A percentile compares a stretch with the other conserved stretches of the same genome.
These are phyloP conservation scores for Stegodyphus dumicola DNA, from an alignment of 1,140 invertebrate genomes.

Conservation along the genomic window DNA sequence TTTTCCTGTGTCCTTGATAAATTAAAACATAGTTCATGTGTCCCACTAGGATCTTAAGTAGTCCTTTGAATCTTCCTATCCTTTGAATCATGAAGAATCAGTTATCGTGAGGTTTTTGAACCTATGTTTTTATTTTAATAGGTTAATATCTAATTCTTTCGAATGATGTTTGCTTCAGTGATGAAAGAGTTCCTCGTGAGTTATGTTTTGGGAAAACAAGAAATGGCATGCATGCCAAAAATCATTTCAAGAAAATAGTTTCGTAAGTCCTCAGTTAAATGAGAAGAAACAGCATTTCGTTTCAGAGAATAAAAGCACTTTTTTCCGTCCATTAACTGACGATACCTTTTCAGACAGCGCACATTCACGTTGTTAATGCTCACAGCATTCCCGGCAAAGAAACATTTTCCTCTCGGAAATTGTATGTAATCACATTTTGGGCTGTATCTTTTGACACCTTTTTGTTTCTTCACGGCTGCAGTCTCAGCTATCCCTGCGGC, in stretches of 20 bases:
- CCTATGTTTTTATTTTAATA: no score
- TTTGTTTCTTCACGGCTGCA: constrained; percentile 32
- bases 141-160: no score
- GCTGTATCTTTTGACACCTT: constrained; percentile 56
- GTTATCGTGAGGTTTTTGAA: no score
- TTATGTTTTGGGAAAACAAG: not conserved
- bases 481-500: constrained; percentile 34
- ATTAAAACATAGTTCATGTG: no score
- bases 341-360: constrained; percentile 16
- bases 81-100: no score
- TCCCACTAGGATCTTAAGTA: no score
- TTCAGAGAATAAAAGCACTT: constrained; percentile 23
- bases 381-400: constrained; percentile 20
- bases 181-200: no score
- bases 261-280: not conserved
- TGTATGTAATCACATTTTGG: constrained; percentile 57
- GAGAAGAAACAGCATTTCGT: constrained; percentile 13
- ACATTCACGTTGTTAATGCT: constrained; percentile 43
- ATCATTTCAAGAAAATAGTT: not conserved
- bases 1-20: no score
- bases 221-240: constrained; percentile 1
- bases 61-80: no score
- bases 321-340: constrained; percentile 21
- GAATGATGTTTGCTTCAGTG: no score
- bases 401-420: constrained; percentile 44